These are phyloP conservation scores for Ypsolopha sequella DNA, from an alignment of 2,888 invertebrate species.

Conservation along the genomic window DNA sequence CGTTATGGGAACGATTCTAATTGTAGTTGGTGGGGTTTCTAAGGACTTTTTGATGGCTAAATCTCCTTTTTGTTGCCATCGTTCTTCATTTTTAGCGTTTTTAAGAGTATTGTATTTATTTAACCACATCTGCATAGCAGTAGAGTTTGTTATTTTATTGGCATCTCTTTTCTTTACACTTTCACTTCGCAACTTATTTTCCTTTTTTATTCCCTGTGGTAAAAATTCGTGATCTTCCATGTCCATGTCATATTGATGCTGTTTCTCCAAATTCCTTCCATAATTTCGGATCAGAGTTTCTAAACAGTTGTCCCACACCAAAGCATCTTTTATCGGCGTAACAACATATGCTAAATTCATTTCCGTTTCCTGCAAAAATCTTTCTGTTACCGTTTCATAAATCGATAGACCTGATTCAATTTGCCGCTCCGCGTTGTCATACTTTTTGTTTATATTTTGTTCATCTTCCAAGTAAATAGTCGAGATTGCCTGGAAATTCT, in stretches of 20 bases:
- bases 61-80: conserved; percentile 31
- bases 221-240: conserved; percentile 24
- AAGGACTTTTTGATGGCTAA: conserved; percentile 15
- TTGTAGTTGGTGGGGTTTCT: conserved; percentile 13
- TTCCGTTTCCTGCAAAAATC: conserved; percentile 9
- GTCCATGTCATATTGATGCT: conserved; percentile 26
- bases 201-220: conserved; percentile 19
- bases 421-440: conserved; percentile 25
- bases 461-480: conserved; percentile 37
- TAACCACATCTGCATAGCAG: conserved; percentile 37
- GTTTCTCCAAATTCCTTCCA: conserved; percentile 19
- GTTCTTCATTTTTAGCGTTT: conserved; percentile 33
- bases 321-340: conserved; percentile 22
- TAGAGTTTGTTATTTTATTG: conserved; percentile 24
- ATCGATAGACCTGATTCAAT: conserved; percentile 25
- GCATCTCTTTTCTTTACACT: conserved; percentile 33
- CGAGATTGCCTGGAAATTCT: conserved; percentile 54
- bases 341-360: conserved; percentile 7
- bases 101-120: conserved; percentile 41
- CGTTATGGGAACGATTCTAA: conserved; percentile 47
- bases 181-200: conserved; percentile 24
- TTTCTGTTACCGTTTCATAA: conserved; percentile 17
- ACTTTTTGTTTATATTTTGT: conserved; percentile 29
- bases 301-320: conserved; percentile 51
- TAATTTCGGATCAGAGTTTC: conserved; percentile 35